A percentile compares a stretch with the other conserved stretches of the same genome.
These are phyloP conservation scores for Centrocercus urophasianus DNA, from an alignment of 2,113 vertebrate genomes.

Conservation along the genomic window DNA sequence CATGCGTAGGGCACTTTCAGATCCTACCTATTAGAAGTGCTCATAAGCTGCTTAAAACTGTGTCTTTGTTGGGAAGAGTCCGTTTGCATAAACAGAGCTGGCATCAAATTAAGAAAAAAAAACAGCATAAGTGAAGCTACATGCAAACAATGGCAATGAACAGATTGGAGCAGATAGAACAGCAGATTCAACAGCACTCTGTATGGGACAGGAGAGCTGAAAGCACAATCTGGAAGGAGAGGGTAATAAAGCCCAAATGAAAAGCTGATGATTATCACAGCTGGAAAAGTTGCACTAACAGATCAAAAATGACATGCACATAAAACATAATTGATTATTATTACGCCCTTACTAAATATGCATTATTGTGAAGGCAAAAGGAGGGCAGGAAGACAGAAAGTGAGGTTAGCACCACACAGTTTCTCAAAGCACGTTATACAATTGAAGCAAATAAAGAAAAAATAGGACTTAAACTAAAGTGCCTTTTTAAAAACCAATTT, in stretches of 20 bases:
- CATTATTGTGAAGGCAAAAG: not conserved
- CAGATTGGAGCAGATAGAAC: not conserved
- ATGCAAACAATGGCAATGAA: not conserved
- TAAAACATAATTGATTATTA: not conserved
- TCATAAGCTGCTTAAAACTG: not conserved
- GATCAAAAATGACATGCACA: not conserved
- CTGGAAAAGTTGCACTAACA: not conserved
- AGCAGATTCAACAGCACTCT: not conserved
- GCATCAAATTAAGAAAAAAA: not conserved
- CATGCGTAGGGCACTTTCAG: accelerated
- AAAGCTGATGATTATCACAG: not conserved
- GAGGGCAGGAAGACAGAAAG: not conserved
- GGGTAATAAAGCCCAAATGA: not conserved
- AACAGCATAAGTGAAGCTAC: not conserved
- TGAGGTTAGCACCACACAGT: not conserved
- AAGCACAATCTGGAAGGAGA: not conserved
- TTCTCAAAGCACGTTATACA: not conserved
- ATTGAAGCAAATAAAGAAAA: not conserved
- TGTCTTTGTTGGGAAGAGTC: not conserved
- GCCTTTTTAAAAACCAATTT: not conserved
- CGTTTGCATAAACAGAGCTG: not conserved
- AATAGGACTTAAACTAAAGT: not conserved
- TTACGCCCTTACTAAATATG: not conserved
- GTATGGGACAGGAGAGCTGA: not conserved
- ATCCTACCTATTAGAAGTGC: not conserved